Conservation (phyloP, 2,888 invertebrate genomes). For the Liodrosophila aerea region DNA sequence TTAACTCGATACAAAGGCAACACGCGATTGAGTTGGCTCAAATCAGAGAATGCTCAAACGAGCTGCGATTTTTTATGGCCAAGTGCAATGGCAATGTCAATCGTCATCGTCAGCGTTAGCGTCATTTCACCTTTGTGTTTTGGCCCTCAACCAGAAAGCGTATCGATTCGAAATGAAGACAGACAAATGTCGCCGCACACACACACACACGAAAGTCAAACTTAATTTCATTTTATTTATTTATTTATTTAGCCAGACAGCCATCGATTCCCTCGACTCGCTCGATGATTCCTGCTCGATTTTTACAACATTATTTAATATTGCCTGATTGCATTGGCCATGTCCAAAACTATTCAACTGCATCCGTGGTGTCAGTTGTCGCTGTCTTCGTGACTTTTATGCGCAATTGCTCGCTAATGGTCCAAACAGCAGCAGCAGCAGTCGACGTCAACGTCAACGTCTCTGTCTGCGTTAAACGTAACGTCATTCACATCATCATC, state of each 20-base stretch:
- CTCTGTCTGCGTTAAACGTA: constrained; percentile 57
- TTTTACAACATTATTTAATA: constrained; percentile 78
- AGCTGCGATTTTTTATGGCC: constrained; percentile 75
- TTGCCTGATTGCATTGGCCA: constrained; percentile 58
- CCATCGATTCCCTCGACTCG: not conserved
- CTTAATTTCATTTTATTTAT: constrained; percentile 72
- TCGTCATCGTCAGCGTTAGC: constrained; percentile 41
- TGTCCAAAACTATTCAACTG: constrained; percentile 50
- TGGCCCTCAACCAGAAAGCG: constrained; percentile 9
- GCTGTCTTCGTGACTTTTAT: constrained; percentile 68
- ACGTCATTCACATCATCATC: constrained; percentile 67
- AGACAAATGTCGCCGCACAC: constrained; percentile 55
- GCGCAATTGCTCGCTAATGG: constrained; percentile 75
- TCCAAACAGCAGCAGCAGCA: constrained; percentile 33
- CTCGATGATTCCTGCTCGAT: constrained; percentile 25
- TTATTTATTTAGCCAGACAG: constrained; percentile 63
- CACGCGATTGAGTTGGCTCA: constrained; percentile 69
- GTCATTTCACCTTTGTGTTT: constrained; percentile 74
- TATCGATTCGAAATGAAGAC: constrained; percentile 27
- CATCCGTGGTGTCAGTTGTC: constrained; percentile 34
- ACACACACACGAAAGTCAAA: constrained; percentile 64
- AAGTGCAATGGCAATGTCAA: constrained; percentile 34
- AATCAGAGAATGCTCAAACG: constrained; percentile 74
- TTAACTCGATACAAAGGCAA: constrained; percentile 76
- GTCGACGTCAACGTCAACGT: constrained; percentile 16